A percentile compares a stretch with the other conserved stretches of the same genome.
phyloP scores from a whole-genome alignment of 2,797 vertebrate species.

The Adrianichthys oophorus region DNA sequence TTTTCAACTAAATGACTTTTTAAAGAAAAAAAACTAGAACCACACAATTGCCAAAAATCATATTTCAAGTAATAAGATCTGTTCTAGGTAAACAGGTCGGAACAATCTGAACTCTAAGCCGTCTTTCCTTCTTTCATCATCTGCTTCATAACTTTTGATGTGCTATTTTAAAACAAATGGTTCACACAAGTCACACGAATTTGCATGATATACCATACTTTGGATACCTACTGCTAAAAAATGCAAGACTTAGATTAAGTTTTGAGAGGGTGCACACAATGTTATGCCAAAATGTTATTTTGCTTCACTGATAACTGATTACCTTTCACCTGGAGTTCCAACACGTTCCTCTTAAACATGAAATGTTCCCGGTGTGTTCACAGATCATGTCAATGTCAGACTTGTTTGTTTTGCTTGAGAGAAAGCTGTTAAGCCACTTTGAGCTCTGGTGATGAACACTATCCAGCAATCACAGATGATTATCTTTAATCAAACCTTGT shows the following conservation, averaged over 20 bases:
- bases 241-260: slow-evolving; percentile 3
- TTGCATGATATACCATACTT: slow-evolving; percentile 40
- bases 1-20: no score
- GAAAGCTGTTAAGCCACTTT: slow-evolving; percentile 31
- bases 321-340: not conserved
- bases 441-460: slow-evolving; percentile 35
- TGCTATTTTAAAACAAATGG: slow-evolving; percentile 10
- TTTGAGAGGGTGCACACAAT: slow-evolving; percentile 8
- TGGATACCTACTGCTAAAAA: slow-evolving; percentile 30
- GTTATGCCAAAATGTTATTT: not conserved
- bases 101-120: no score
- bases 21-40: no score
- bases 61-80: no score
- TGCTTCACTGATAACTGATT: not conserved
- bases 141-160: not conserved
- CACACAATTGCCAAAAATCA: no score
- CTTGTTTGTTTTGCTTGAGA: slow-evolving; percentile 55
- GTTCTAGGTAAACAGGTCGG: no score
- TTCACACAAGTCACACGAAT: slow-evolving; percentile 16
- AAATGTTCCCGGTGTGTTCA: slow-evolving; percentile 12
- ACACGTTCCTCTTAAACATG: slow-evolving; percentile 24
- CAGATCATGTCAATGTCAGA: slow-evolving; percentile 47
- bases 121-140: no score
- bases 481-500: slow-evolving; percentile 69
- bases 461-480: slow-evolving; percentile 68